Percentiles rank a stretch among this genome's conserved stretches.
phyloP scores from a whole-genome alignment of 2,888 invertebrate genomes.

The Gerosis bhagava region DNA sequence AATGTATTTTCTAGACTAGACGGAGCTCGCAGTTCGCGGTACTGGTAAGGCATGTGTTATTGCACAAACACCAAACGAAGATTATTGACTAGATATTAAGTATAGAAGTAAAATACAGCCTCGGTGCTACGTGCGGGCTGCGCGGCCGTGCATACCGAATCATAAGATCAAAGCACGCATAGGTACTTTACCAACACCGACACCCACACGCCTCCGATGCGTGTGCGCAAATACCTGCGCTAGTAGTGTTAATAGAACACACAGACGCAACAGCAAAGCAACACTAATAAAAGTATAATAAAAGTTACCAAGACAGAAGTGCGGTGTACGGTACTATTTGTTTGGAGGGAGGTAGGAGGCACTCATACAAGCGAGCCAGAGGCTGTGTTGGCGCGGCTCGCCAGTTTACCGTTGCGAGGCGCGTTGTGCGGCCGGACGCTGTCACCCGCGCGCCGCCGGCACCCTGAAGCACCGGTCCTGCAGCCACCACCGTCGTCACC shows the following conservation, averaged over 20 bases:
- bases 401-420: slow-evolving; percentile 82
- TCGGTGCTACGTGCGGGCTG: slow-evolving; percentile 72
- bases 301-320: slow-evolving; percentile 77
- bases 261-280: slow-evolving; percentile 52
- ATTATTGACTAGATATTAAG: slow-evolving; percentile 74
- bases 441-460: slow-evolving; percentile 75
- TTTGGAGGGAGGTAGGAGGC: slow-evolving; percentile 80
- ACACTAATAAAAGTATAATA: slow-evolving; percentile 75
- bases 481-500: slow-evolving; percentile 42
- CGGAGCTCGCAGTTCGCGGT: slow-evolving; percentile 3
- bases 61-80: slow-evolving; percentile 76
- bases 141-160: slow-evolving; percentile 80
- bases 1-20: slow-evolving; percentile 33
- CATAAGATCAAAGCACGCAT: slow-evolving; percentile 82
- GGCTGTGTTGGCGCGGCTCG: slow-evolving; percentile 72
- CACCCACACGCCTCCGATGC: slow-evolving; percentile 62
- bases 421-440: slow-evolving; percentile 79
- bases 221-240: slow-evolving; percentile 44
- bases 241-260: slow-evolving; percentile 55
- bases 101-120: slow-evolving; percentile 73
- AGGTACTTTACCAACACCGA: slow-evolving; percentile 76
- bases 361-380: slow-evolving; percentile 76
- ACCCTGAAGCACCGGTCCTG: slow-evolving; percentile 51
- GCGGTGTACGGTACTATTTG: slow-evolving; percentile 80
- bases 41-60: slow-evolving; percentile 58